These are phyloP conservation scores for Hippocampus zosterae DNA, from an alignment of 2,113 vertebrate genomes.

Conservation along the genomic window DNA sequence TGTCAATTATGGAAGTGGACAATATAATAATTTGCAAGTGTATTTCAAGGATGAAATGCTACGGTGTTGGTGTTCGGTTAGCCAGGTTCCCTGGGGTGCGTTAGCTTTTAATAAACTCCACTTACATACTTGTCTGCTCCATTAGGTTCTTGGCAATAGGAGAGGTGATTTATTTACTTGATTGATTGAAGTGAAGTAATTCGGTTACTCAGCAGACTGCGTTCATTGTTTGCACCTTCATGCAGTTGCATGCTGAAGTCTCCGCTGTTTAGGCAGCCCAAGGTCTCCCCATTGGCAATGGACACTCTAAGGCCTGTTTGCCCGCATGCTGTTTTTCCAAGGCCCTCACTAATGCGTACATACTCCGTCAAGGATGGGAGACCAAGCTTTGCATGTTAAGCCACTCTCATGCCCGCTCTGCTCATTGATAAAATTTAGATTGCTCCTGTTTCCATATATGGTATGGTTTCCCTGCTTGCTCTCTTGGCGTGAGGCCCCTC, in stretches of 20 bases:
- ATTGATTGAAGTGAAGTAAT: constrained; percentile 10
- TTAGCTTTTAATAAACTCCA: too few species aligned
- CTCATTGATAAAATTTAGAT: constrained; percentile 97
- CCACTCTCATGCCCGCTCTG: constrained; percentile 50
- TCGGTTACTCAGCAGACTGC: constrained; percentile 13
- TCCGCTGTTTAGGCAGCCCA: constrained; percentile 40
- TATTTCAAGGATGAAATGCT: too few species aligned
- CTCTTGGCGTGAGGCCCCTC: constrained; percentile 83
- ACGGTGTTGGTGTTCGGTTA: too few species aligned
- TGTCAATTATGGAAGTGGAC: neutral
- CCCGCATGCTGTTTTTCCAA: constrained; percentile 33
- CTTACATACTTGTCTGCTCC: too few species aligned
- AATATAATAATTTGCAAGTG: neutral
- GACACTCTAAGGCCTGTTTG: constrained; percentile 27
- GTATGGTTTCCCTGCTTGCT: constrained; percentile 87
- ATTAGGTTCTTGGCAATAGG: too few species aligned
- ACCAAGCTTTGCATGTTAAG: constrained; percentile 51
- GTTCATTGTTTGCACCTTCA: constrained; percentile 21
- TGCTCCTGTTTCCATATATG: constrained; percentile 98
- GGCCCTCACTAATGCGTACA: constrained; percentile 25
- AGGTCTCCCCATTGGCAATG: constrained; percentile 36
- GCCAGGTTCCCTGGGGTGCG: too few species aligned
- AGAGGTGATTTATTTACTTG: too few species aligned
- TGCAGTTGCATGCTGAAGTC: constrained; percentile 24
- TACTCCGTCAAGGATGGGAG: constrained; percentile 42